A percentile compares a stretch with the other conserved stretches of the same genome.
phyloP scores from a whole-genome alignment of 2,888 invertebrate species.

The Eutolmus rufibarbis region DNA sequence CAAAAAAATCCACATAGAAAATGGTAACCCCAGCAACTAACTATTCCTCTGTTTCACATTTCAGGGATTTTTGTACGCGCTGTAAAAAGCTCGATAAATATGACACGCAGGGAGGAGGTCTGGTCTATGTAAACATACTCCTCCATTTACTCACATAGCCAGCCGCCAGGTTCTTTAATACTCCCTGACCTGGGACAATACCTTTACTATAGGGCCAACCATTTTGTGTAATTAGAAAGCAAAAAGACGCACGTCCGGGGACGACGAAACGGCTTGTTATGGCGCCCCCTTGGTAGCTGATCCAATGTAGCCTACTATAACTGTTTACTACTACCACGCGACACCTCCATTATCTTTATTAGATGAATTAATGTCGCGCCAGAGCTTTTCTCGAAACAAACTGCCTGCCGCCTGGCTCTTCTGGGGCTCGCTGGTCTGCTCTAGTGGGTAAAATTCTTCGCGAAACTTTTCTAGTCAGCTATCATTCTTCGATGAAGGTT shows the following conservation, averaged over 20 bases:
- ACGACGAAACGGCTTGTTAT: not conserved
- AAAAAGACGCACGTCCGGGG: not conserved
- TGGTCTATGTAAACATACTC: not conserved
- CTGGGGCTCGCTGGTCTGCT: not conserved
- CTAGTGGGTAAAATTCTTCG: not conserved
- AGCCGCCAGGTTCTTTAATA: not conserved
- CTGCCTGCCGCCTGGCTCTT: not conserved
- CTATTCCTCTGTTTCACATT: not conserved
- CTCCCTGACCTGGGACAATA: slow-evolving; percentile 22
- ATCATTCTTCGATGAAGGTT: slow-evolving; percentile 22
- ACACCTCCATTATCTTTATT: slow-evolving; percentile 3
- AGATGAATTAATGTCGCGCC: slow-evolving; percentile 7
- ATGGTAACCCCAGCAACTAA: not conserved
- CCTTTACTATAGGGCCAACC: not conserved
- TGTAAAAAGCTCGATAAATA: not conserved
- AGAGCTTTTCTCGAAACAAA: slow-evolving; percentile 13
- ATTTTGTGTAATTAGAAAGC: not conserved
- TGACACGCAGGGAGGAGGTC: not conserved
- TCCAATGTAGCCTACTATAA: not conserved
- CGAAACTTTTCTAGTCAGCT: not conserved
- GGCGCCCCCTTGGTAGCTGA: not conserved
- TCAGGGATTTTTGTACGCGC: not conserved
- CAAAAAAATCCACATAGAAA: not conserved
- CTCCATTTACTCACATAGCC: not conserved
- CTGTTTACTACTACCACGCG: slow-evolving; percentile 17